These are phyloP conservation scores for Cheilosia vernalis DNA, from an alignment of 2,888 invertebrate genomes.

Conservation along the genomic window DNA sequence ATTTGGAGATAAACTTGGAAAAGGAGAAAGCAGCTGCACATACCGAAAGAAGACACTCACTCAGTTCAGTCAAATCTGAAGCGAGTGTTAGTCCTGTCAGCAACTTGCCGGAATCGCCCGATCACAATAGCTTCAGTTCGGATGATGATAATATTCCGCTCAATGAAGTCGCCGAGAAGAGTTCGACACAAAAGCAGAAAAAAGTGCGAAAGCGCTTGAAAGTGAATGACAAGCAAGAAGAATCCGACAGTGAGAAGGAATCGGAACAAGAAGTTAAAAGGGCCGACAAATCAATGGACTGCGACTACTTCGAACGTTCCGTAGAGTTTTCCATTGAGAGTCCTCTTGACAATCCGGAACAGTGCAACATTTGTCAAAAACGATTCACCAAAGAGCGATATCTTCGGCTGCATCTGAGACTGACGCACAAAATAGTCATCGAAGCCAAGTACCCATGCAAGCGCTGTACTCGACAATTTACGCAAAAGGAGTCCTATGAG, in stretches of 20 bases:
- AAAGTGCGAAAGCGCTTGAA: slow-evolving; percentile 10
- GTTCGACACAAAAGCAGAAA: neutral
- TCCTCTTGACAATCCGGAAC: slow-evolving; percentile 53
- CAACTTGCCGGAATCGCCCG: neutral
- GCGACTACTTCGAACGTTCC: slow-evolving; percentile 20
- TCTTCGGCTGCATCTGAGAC: slow-evolving; percentile 51
- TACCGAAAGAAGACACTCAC: slow-evolving; percentile 4
- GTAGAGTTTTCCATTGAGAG: slow-evolving; percentile 43
- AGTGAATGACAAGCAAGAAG: slow-evolving; percentile 11
- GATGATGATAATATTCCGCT: slow-evolving; percentile 66
- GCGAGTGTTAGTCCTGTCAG: neutral
- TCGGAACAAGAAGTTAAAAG: neutral
- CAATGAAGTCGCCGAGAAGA: slow-evolving; percentile 31
- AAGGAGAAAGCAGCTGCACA: slow-evolving; percentile 42
- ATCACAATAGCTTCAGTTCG: slow-evolving; percentile 29
- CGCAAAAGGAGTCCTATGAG: slow-evolving; percentile 67
- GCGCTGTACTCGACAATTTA: slow-evolving; percentile 61
- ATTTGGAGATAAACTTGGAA: slow-evolving; percentile 45
- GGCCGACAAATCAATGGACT: neutral
- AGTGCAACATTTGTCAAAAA: slow-evolving; percentile 68
- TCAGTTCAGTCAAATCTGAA: slow-evolving; percentile 43
- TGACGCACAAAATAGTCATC: slow-evolving; percentile 59
- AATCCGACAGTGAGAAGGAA: neutral
- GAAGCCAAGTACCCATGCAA: slow-evolving; percentile 62
- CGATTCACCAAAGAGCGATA: slow-evolving; percentile 67